These are phyloP conservation scores for Popillia japonica DNA, from an alignment of 1,140 invertebrate species.

Conservation along the genomic window DNA sequence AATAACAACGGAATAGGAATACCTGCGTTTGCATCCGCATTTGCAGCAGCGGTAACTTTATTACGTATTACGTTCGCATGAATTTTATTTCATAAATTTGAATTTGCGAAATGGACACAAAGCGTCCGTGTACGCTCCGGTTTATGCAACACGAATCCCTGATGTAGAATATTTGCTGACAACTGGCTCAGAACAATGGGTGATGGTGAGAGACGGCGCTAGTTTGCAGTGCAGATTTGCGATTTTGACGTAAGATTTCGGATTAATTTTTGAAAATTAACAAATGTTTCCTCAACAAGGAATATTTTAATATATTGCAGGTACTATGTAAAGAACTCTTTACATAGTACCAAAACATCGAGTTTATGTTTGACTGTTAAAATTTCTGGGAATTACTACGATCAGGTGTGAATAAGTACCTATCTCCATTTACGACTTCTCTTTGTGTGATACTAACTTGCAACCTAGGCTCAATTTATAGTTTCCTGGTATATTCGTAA, in stretches of 20 bases:
- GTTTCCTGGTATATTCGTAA: neutral
- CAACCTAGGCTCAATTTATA: neutral
- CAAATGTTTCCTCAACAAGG: too few species aligned
- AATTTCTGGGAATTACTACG: too few species aligned
- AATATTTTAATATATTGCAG: too few species aligned
- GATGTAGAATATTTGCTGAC: conserved; percentile 13
- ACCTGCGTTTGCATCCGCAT: neutral
- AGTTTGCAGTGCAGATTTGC: too few species aligned
- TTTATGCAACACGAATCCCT: neutral
- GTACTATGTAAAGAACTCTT: too few species aligned
- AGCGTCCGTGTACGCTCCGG: neutral
- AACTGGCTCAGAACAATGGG: neutral
- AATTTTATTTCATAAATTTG: conserved; percentile 16
- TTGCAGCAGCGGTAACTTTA: neutral
- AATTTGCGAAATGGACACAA: conserved; percentile 5
- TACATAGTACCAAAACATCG: too few species aligned
- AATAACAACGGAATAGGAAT: neutral
- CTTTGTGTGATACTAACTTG: neutral
- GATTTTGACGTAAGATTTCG: neutral
- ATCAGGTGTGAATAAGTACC: too few species aligned
- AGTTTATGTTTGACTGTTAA: too few species aligned
- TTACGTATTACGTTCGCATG: conserved; percentile 9
- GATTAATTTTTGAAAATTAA: neutral
- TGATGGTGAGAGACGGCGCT: too few species aligned
- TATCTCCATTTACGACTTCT: too few species aligned